phyloP scores from a whole-genome alignment of 2,888 invertebrate species.

The Scaptomyza cyrtandrae region DNA sequence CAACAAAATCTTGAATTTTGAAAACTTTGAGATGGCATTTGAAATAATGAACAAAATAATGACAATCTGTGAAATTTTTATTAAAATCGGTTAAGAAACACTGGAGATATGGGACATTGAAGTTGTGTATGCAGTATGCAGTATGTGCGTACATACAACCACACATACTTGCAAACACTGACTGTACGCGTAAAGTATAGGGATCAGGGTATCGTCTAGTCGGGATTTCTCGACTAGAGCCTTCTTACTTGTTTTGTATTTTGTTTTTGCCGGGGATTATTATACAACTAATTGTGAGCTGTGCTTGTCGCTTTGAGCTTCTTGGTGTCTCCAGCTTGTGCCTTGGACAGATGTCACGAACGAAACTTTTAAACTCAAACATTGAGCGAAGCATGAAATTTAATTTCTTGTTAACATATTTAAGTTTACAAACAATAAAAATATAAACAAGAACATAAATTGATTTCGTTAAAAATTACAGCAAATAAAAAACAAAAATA shows the following conservation, averaged over 20 bases:
- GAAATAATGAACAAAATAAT: too few species aligned
- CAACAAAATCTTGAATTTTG: too few species aligned
- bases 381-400: conserved; percentile 57
- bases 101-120: too few species aligned
- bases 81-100: too few species aligned
- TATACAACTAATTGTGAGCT: conserved; percentile 65
- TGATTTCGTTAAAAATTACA: not conserved
- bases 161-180: too few species aligned
- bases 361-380: conserved; percentile 49
- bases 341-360: conserved; percentile 47
- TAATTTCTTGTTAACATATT: conserved; percentile 32
- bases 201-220: too few species aligned
- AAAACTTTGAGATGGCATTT: too few species aligned
- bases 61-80: too few species aligned
- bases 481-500: not conserved
- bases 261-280: conserved; percentile 54
- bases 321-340: conserved; percentile 31
- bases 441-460: not conserved
- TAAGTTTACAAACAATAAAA: not conserved
- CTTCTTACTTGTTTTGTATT: conserved; percentile 22
- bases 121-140: too few species aligned
- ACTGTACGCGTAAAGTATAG: too few species aligned
- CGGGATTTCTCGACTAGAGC: too few species aligned
- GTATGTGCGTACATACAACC: too few species aligned
- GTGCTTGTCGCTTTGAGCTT: conserved; percentile 42